Evolutionary conservation across 2,113 vertebrate species (phyloP).

Genomic region (Equus przewalskii): DNA sequence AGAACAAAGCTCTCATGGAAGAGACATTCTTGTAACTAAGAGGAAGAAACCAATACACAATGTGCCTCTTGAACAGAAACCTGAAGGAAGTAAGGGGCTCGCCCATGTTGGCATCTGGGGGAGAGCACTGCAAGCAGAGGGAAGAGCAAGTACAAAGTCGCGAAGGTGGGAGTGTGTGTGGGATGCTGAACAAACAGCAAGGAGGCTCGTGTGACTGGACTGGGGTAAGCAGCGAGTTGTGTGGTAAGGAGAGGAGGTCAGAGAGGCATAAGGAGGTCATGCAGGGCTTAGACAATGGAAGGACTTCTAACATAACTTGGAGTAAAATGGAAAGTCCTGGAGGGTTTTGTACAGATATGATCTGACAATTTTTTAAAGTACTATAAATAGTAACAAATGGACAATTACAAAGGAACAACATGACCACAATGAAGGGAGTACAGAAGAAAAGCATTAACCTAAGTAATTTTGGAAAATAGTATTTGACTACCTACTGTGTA

Average conservation of each 20-base stretch:
- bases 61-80: neutral
- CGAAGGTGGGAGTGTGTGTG: too few species aligned
- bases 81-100: neutral
- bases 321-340: neutral
- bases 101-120: neutral
- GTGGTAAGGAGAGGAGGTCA: neutral
- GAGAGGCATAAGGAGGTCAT: neutral
- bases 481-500: neutral
- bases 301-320: neutral
- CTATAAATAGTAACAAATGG: neutral
- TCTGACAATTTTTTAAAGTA: neutral
- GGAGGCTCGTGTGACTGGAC: neutral
- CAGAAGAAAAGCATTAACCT: neutral
- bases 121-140: neutral
- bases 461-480: neutral
- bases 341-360: neutral
- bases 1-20: neutral
- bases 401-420: neutral
- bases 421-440: neutral
- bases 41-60: neutral
- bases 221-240: too few species aligned
- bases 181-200: neutral
- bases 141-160: neutral
- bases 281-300: neutral
- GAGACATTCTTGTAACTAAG: neutral